Percentiles rank a stretch among this genome's conserved stretches.
Conservation (phyloP, 2,113 vertebrate species). For the Tychaedon coryphoeus region DNA sequence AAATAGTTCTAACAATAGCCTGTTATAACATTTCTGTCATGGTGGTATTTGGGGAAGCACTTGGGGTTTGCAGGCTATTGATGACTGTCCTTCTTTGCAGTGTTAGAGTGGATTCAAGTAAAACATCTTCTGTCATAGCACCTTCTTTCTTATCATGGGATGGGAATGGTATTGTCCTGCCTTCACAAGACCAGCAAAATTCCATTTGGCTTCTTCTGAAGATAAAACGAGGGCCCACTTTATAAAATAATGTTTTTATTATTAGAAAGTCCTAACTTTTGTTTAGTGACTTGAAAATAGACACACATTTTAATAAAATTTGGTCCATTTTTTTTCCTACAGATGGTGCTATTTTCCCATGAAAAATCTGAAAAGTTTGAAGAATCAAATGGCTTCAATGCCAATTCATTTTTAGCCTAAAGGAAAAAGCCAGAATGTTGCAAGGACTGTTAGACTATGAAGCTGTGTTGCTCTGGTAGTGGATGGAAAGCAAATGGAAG, state of each 20-base stretch:
- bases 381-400: not conserved
- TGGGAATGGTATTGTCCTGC: not conserved
- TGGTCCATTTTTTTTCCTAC: conserved; percentile 30
- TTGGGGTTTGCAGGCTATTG: not conserved
- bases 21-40: not conserved
- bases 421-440: not conserved
- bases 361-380: conserved; percentile 43
- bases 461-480: not conserved
- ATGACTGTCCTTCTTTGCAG: not conserved
- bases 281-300: not conserved
- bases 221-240: not conserved
- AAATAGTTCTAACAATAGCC: not conserved
- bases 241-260: not conserved
- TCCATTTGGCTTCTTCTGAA: not conserved
- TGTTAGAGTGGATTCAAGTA: not conserved
- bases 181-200: not conserved
- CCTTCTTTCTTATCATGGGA: not conserved
- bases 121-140: not conserved
- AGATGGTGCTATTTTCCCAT: conserved; percentile 66
- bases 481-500: not conserved
- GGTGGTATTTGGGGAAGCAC: not conserved
- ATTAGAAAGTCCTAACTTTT: not conserved
- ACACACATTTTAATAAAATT: not conserved
- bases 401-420: not conserved
- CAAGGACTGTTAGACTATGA: not conserved